Evolutionary conservation across 1,140 invertebrate species (phyloP), one percentile per base, ranked within the genome.

Genomic region (Temnothorax nylanderi): DNA sequence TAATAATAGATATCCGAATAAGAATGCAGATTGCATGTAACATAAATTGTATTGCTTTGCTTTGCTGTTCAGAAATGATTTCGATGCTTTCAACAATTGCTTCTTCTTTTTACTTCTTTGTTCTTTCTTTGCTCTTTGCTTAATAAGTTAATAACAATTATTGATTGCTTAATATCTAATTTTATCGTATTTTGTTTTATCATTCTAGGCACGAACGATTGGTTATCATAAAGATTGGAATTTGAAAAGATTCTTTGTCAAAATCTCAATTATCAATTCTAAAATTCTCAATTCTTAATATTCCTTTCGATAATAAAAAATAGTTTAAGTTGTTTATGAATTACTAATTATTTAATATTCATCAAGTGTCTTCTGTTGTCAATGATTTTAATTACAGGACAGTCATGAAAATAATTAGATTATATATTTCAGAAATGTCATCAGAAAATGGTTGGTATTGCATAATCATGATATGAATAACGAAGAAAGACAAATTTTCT

Each of bases 401-500:
- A 34, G 11, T 54, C 16, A 69, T n/a, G 13, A 67, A 26, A 67
- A 11, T 18, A 34, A 67, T 37, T 18, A 13, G 34, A 80, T 67
- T 67, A 21, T 80, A 80, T 44, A 67, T 18, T 44, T 16, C n/a
- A 37, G 37, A 41, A 7, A 56, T 8, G 7, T 16, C n/a, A 41
- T 32, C 0, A 41, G 51, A 54, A 51, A 41, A 67, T 41, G 21
- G 8, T 6, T 21, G 16, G 18, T 18, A n/a, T 80, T 80, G 16
- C 62, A 69, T 69, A 54, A 80, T 67, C 18, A 34, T 37, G 54
- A 34, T 69, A 69, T 49, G 44, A 86, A 80, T 86, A 81, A 88
- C 18, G 62, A 64, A 51, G 81, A 74, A 75, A 41, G 44, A 18
- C 60, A 85, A 88, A 88, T 56, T 86, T 88, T 86, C 54, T 80